Evolutionary conservation across 2,888 invertebrate genomes (phyloP), one percentile per base, ranked within the genome.

Genomic region (Panzeria rudis): DNA sequence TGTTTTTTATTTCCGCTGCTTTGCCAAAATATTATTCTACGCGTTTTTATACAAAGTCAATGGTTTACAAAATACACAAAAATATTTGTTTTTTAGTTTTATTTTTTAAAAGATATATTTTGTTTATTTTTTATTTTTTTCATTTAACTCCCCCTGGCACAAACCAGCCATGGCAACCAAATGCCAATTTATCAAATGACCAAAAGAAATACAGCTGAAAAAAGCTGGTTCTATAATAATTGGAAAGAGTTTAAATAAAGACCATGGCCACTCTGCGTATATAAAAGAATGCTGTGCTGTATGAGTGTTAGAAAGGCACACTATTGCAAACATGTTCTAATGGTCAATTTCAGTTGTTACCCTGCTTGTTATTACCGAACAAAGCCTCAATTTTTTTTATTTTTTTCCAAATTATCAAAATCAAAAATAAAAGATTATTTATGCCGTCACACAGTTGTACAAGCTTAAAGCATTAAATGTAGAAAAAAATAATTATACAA

Each of bases 171-270:
- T 79, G 82, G 78, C 83, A 87, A 84, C 82, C 86, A 86, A 87
- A 87, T 84, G 80, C 84, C 86, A 86, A 86, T 86, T 87, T 86
- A 84, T 84, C 86, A 86, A 83, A 81, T 83, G 86, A 82, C 78
- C 82, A 82, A 85, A 85, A 78, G 78, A 75, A 81, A 56, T 56
- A 54, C 9, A 47, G 35, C n/a, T 61, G 68, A 69, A 73, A 61
- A 61, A 64, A 50, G 5, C n/a, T 38, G 64, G n/a, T 44, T 17
- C 41, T 68, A 25, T 69, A 76, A 76, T 62, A 44, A 76, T 69
- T 75, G 75, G 69, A 82, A 56, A 59, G 77, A 77, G 71, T 64
- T 41, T 41, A 23, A 41, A 32, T 56, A 64, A 71, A 82, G 71
- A 64, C 64, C 38, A 44, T 61, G 61, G 61, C 38, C 23, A 62